phyloP scores from a whole-genome alignment of 1,140 invertebrate species.

The Drosophila leontia region DNA sequence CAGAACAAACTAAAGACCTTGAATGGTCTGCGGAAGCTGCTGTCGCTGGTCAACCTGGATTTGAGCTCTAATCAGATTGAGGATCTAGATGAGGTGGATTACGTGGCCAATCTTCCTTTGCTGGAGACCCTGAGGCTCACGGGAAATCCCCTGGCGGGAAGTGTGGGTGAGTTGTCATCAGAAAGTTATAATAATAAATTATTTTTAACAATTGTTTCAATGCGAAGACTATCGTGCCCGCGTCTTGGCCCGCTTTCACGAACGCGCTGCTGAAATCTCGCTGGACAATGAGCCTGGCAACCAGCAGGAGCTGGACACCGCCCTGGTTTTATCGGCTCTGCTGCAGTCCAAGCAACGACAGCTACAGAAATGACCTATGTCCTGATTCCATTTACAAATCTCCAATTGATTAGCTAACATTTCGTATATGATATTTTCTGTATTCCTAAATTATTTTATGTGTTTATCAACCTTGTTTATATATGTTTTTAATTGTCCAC shows the following conservation, averaged over 20 bases:
- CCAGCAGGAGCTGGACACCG: conserved; percentile 95
- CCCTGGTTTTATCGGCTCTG: conserved; percentile 94
- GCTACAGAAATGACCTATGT: conserved; percentile 52
- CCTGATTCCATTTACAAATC: conserved; percentile 26
- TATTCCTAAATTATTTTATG: conserved; percentile 35
- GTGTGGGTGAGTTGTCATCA: conserved; percentile 65
- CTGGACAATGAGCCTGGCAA: conserved; percentile 94
- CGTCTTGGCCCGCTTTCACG: conserved; percentile 93
- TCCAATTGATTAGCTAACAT: conserved; percentile 8
- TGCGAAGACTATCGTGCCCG: conserved; percentile 93
- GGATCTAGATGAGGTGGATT: conserved; percentile 92
- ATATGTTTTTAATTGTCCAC: conserved; percentile 35
- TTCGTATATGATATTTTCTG: background rate
- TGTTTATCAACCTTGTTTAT: conserved; percentile 10
- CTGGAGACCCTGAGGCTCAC: conserved; percentile 93
- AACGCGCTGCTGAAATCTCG: conserved; percentile 90
- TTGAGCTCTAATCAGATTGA: conserved; percentile 93
- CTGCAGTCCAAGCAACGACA: conserved; percentile 85
- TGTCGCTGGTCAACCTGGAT: conserved; percentile 93
- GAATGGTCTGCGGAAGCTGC: conserved; percentile 92
- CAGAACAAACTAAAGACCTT: conserved; percentile 93
- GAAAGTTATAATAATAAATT: background rate
- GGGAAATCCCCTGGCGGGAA: conserved; percentile 94
- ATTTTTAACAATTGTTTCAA: too few relatives aligned
- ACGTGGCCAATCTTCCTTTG: conserved; percentile 92